Conservation (phyloP, 2,797 vertebrate genomes). For the Arnoldichthys spilopterus region DNA sequence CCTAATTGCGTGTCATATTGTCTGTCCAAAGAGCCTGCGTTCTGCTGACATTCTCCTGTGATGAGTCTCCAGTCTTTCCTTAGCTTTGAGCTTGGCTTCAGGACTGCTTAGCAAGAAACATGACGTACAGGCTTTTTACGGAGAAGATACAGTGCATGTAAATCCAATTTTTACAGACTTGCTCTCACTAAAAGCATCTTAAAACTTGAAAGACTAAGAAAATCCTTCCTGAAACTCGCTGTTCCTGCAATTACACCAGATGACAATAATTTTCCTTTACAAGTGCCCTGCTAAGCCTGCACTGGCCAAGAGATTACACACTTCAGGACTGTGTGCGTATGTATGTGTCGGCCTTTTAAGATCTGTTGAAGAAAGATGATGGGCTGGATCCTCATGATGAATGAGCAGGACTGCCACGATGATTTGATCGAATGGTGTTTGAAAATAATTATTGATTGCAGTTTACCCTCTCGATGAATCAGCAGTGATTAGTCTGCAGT, state of each 20-base stretch:
- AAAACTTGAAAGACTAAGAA: constrained; percentile 73
- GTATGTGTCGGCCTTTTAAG: not conserved
- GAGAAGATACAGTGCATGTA: constrained; percentile 66
- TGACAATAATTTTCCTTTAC: constrained; percentile 78
- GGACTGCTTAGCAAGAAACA: constrained; percentile 68
- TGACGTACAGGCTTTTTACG: constrained; percentile 68
- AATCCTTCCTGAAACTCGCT: constrained; percentile 71
- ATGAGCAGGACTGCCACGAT: not conserved
- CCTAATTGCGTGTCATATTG: constrained; percentile 28
- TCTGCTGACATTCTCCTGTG: constrained; percentile 29
- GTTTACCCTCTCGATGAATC: not conserved
- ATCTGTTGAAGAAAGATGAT: not conserved
- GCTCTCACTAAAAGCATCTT: constrained; percentile 59
- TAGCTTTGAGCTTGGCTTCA: constrained; percentile 48
- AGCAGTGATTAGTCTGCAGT: not conserved
- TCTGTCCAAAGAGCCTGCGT: not conserved
- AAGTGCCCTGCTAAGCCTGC: constrained; percentile 68
- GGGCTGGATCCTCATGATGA: not conserved
- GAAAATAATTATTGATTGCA: not conserved
- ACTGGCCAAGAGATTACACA: constrained; percentile 70
- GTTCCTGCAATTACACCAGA: constrained; percentile 72
- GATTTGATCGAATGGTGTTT: not conserved
- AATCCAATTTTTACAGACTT: constrained; percentile 75
- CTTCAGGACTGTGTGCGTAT: constrained; percentile 53
- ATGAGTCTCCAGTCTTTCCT: constrained; percentile 9